Percentiles rank a stretch among this genome's conserved stretches.
Evolutionary conservation across 2,113 vertebrate species (phyloP).

Genomic region (Xyliphius kryptos): DNA sequence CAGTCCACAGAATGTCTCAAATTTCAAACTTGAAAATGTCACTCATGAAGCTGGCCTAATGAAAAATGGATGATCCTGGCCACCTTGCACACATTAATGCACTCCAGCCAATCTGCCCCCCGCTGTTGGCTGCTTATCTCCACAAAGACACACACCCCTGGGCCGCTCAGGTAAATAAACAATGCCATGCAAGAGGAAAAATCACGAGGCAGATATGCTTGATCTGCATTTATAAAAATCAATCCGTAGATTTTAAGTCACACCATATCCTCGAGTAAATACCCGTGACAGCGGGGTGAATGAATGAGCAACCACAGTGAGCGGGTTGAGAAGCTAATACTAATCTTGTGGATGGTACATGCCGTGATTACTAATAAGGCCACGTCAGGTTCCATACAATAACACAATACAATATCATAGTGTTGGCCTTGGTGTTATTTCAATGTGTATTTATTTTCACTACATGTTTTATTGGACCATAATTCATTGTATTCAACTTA

Average conservation of each 20-base stretch:
- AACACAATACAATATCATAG: no score
- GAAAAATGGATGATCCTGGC: slow-evolving; percentile 64
- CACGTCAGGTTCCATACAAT: neutral
- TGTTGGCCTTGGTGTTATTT: no score
- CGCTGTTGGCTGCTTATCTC: slow-evolving; percentile 63
- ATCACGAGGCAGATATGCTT: slow-evolving; percentile 48
- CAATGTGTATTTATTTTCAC: no score
- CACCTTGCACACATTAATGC: slow-evolving; percentile 62
- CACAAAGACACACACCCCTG: slow-evolving; percentile 49
- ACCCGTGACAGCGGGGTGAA: slow-evolving; percentile 40
- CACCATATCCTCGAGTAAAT: slow-evolving; percentile 59
- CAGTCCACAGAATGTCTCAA: slow-evolving; percentile 54
- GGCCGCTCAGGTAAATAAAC: slow-evolving; percentile 59
- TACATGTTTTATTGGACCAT: no score
- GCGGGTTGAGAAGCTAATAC: slow-evolving; percentile 14
- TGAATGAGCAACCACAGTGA: slow-evolving; percentile 20
- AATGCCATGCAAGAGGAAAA: slow-evolving; percentile 47
- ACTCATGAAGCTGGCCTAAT: slow-evolving; percentile 65
- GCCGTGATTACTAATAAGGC: slow-evolving; percentile 18
- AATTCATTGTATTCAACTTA: no score
- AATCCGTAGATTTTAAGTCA: slow-evolving; percentile 60
- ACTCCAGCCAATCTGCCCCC: slow-evolving; percentile 56
- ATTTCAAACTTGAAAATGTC: slow-evolving; percentile 61
- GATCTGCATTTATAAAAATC: slow-evolving; percentile 59
- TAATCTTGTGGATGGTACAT: slow-evolving; percentile 2